These are phyloP conservation scores for Thelaira solivaga DNA, from an alignment of 2,888 invertebrate species.

Conservation along the genomic window DNA sequence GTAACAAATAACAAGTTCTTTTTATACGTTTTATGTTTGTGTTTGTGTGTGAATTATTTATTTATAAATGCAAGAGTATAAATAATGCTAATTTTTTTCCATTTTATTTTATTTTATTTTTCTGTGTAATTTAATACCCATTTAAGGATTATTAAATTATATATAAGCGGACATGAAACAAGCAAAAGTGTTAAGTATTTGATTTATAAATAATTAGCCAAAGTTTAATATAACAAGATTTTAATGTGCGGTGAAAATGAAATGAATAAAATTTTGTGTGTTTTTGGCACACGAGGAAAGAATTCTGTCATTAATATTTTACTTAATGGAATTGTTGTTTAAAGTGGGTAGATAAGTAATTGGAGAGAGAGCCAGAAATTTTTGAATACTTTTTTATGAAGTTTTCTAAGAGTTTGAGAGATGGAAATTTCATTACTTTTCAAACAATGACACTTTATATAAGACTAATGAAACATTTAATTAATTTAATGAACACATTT, in stretches of 20 bases:
- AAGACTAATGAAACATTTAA: too few relatives aligned
- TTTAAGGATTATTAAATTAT: constrained; percentile 48
- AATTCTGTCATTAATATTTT: not conserved
- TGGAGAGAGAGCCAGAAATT: too few relatives aligned
- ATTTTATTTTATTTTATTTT: too few relatives aligned
- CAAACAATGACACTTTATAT: too few relatives aligned
- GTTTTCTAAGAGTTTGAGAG: too few relatives aligned
- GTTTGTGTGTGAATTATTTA: constrained; percentile 12
- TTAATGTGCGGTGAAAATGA: not conserved
- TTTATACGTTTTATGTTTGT: not conserved
- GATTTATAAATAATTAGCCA: constrained; percentile 18
- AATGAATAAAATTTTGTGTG: not conserved
- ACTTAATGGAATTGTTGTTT: too few relatives aligned
- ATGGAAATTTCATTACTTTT: too few relatives aligned
- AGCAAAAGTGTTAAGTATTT: constrained; percentile 36
- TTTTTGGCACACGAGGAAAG: not conserved
- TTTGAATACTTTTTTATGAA: too few relatives aligned
- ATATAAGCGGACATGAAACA: not conserved
- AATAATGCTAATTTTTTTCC: constrained; percentile 34
- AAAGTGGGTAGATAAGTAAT: too few relatives aligned
- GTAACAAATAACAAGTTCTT: constrained; percentile 7
- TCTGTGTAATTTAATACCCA: constrained; percentile 48
- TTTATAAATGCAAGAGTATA: too few relatives aligned
- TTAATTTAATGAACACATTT: too few relatives aligned
- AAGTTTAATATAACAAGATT: constrained; percentile 20